A percentile compares a stretch with the other conserved stretches of the same genome.
These are phyloP conservation scores for Drosophila lacertosa DNA, from an alignment of 1,140 invertebrate species.

Conservation along the genomic window DNA sequence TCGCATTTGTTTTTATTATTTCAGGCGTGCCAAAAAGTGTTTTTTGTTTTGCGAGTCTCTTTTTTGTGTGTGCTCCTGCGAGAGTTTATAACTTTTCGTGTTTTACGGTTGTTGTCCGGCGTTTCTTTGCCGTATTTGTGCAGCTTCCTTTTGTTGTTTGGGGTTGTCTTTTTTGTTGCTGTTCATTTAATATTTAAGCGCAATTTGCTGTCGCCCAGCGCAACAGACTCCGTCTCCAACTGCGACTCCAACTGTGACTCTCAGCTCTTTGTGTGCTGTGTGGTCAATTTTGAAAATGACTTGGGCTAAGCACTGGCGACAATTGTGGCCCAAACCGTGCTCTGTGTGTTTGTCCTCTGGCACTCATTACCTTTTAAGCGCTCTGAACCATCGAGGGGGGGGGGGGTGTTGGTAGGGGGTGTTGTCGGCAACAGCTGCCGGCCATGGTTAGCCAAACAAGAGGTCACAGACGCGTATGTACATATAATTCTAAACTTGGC, in stretches of 20 bases:
- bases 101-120: constrained; percentile 77
- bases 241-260: no score
- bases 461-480: constrained; percentile 59
- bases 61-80: constrained; percentile 53
- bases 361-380: constrained; percentile 74
- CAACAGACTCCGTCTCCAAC: constrained; percentile 52
- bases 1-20: constrained; percentile 81
- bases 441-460: constrained; percentile 27
- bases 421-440: constrained; percentile 32
- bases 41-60: constrained; percentile 54
- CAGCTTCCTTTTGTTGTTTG: constrained; percentile 7
- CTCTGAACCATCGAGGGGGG: background rate
- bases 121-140: constrained; percentile 44
- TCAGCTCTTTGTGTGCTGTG: constrained; percentile 52
- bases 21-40: constrained; percentile 78
- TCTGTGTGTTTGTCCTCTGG: constrained; percentile 68
- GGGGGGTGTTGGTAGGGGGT: no score
- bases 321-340: constrained; percentile 52
- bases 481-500: constrained; percentile 56
- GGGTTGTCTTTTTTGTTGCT: constrained; percentile 42
- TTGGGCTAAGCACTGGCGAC: constrained; percentile 76
- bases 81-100: constrained; percentile 81
- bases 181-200: constrained; percentile 84
- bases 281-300: constrained; percentile 82
- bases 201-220: constrained; percentile 70